Percentiles rank a stretch among this genome's conserved stretches.
phyloP scores from a whole-genome alignment of 1,140 invertebrate species.

The Sitobion miscanthi region DNA sequence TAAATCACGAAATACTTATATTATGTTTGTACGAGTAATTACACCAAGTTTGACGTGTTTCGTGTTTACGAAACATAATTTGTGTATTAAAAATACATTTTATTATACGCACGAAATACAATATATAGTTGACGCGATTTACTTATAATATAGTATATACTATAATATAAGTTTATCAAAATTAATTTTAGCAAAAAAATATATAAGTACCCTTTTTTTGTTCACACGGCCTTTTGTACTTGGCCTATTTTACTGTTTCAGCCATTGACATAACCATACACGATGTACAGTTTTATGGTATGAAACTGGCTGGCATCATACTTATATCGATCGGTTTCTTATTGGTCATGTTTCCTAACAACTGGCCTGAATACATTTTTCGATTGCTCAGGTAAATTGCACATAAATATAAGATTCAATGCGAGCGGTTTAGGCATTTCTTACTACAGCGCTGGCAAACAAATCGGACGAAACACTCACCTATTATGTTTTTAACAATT shows the following conservation, averaged over 20 bases:
- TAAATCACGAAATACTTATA: background rate
- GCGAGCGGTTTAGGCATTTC: constrained; percentile 20
- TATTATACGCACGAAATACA: background rate
- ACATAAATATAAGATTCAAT: constrained; percentile 11
- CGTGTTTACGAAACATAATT: background rate
- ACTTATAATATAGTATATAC: background rate
- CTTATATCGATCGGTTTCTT: constrained; percentile 90
- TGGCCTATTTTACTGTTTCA: constrained; percentile 63
- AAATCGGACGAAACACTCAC: constrained; percentile 41
- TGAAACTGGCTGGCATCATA: constrained; percentile 92
- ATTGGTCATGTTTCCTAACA: constrained; percentile 91
- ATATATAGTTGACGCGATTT: background rate
- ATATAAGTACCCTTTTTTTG: background rate
- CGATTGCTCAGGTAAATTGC: constrained; percentile 77
- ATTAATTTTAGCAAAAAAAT: background rate
- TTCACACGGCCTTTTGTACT: background rate
- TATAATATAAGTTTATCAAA: background rate
- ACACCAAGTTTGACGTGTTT: background rate
- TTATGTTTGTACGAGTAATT: background rate
- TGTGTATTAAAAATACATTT: background rate
- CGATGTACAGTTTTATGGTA: constrained; percentile 84
- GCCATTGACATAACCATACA: constrained; percentile 87
- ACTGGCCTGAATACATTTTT: constrained; percentile 94
- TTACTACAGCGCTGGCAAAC: constrained; percentile 29
- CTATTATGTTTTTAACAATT: constrained; percentile 55